Percentiles rank a stretch among this genome's conserved stretches.
These are phyloP conservation scores for Allobates femoralis DNA, from an alignment of 2,797 vertebrate genomes.

Conservation along the genomic window DNA sequence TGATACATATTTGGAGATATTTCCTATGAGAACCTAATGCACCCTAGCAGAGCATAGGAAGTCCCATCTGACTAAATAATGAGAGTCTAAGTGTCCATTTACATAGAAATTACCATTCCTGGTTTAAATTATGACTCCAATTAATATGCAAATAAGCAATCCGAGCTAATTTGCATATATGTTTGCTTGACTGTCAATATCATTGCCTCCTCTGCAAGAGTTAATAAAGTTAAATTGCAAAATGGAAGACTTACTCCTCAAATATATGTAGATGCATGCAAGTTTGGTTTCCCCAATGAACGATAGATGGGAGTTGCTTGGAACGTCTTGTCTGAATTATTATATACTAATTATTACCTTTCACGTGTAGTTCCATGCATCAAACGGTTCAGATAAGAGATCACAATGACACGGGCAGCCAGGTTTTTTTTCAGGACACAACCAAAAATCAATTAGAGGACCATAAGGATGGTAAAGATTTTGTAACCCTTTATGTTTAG, in stretches of 20 bases:
- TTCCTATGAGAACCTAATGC: conserved; percentile 43
- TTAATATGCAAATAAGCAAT: conserved; percentile 56
- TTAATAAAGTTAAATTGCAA: conserved; percentile 52
- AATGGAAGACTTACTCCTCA: conserved; percentile 5
- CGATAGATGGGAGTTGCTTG: background rate
- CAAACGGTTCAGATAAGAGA: background rate
- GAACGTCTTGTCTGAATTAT: background rate
- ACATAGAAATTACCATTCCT: conserved; percentile 51
- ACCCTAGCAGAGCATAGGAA: conserved; percentile 50
- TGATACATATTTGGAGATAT: conserved; percentile 48
- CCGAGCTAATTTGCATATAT: conserved; percentile 44
- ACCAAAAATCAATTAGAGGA: too few species aligned
- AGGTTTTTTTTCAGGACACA: too few species aligned
- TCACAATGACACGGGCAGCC: too few species aligned
- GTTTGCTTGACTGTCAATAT: conserved; percentile 48
- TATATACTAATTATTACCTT: conserved; percentile 18
- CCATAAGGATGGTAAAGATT: too few species aligned
- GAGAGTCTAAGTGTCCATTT: conserved; percentile 54
- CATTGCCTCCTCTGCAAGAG: conserved; percentile 47
- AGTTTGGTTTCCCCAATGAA: background rate
- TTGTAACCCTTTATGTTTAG: too few species aligned
- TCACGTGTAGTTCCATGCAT: background rate
- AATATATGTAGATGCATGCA: conserved; percentile 40
- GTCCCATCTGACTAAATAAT: conserved; percentile 52
- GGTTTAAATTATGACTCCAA: conserved; percentile 54